Base-by-base conservation (phyloP, 2,797 vertebrate species). In the Cetoscarus ocellatus region DNA sequence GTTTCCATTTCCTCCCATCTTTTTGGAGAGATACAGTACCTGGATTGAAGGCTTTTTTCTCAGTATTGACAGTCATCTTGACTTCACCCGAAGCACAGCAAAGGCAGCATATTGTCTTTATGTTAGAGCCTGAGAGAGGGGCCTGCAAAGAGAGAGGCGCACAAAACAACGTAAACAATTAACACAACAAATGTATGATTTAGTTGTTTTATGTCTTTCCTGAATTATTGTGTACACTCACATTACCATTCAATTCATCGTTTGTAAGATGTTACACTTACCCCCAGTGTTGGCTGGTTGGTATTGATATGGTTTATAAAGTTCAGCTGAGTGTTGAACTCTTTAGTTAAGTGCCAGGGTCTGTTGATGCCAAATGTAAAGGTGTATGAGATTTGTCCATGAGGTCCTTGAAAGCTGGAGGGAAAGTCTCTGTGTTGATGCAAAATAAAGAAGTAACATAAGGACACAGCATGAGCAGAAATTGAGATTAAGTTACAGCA, bases 401-500 rank as follows among this genome's bases (percentile, higher is more conserved):
- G 0, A 36, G 0, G 0, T 0, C 80, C 87, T 0, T 7, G 13
- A 66, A 92, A 91, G 45, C 75, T 51, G 0, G 87, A 58, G 1
- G 90, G 93, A 47, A 92, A 93, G 56, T 89, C 52, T 68, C 92
- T 94, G 82, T 38, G 54, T 48, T 18, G 39, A 66, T 44, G 1
- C 1, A 66, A 60, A 63, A 55, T 8, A 13, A 34, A 14, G 3
- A 34, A 8, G 13, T 34, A 34, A 14, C 1, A 6, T 7, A 34
- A 47, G 47, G 7, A 43, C 0, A 15, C 61, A 36, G 8, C 1
- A 10, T 51, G 36, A n/a, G 8, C 47, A 40, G 42, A 59, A 52
- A 15, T 27, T 2, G 6, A 43, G 1, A 19, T 18, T 1, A 35
- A 38, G 38, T 17, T 42, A 35, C 7, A 36, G 12, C 34, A 35